A percentile compares a stretch with the other conserved stretches of the same genome.
Conservation (phyloP, 2,113 vertebrate genomes). For the Pseudorectes ferrugineus region DNA sequence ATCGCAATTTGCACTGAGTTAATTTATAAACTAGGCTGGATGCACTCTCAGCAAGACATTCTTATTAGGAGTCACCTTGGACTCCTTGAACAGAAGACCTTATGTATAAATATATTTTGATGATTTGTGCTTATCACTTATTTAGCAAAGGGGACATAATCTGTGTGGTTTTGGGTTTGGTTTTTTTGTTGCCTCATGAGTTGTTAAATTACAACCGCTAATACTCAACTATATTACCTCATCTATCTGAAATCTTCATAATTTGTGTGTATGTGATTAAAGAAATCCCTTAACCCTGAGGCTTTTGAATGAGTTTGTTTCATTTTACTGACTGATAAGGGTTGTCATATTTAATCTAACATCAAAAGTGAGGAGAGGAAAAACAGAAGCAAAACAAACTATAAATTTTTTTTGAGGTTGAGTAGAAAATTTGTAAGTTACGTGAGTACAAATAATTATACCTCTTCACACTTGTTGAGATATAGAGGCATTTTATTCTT, state of each 20-base stretch:
- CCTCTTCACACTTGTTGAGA: not conserved
- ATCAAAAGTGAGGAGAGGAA: slow-evolving; percentile 8
- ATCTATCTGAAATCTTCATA: not conserved
- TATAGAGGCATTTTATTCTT: not conserved
- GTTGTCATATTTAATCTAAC: slow-evolving; percentile 4
- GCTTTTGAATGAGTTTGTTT: slow-evolving; percentile 19
- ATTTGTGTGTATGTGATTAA: slow-evolving; percentile 12
- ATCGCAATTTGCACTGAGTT: not conserved
- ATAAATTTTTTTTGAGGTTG: not conserved
- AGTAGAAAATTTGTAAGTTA: not conserved
- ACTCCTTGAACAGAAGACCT: not conserved
- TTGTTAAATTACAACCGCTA: not conserved
- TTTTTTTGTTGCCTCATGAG: not conserved
- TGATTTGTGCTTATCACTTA: not conserved
- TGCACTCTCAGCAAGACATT: not conserved
- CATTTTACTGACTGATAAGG: slow-evolving; percentile 1
- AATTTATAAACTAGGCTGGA: not conserved
- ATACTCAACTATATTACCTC: not conserved
- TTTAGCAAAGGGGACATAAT: not conserved
- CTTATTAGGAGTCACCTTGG: not conserved
- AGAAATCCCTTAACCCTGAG: not conserved
- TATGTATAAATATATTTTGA: not conserved
- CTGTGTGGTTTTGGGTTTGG: accelerated
- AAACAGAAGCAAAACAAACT: not conserved
- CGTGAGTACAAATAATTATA: not conserved